These are phyloP conservation scores for Aspidoscelis tigris DNA, from an alignment of 2,113 vertebrate genomes.

Conservation along the genomic window DNA sequence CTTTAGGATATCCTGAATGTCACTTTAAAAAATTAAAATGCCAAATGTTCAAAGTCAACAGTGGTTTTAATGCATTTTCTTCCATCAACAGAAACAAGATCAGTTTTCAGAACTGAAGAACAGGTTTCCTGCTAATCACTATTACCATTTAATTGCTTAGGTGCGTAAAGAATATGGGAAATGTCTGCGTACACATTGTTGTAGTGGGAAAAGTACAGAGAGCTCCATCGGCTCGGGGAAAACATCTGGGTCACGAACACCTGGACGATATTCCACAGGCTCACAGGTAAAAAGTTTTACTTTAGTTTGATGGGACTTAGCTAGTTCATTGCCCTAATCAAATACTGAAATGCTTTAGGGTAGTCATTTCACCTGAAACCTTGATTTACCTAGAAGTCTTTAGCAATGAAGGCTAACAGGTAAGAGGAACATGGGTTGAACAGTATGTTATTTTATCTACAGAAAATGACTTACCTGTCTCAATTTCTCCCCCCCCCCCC, in stretches of 20 bases:
- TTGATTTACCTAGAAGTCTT: neutral
- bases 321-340: neutral
- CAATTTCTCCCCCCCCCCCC: neutral
- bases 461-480: neutral
- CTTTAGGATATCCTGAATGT: rapidly evolving
- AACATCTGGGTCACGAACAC: constrained; percentile 88
- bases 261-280: constrained; percentile 92
- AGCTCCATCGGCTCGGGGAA: constrained; percentile 94
- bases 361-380: neutral
- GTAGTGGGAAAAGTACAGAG: constrained; percentile 95
- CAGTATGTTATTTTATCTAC: neutral
- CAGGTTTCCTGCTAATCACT: constrained; percentile 47
- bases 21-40: neutral
- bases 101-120: constrained; percentile 25
- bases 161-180: constrained; percentile 98
- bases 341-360: rapidly evolving
- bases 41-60: constrained; percentile 20
- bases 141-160: constrained; percentile 73
- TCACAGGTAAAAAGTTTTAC: constrained; percentile 85
- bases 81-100: neutral
- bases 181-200: constrained; percentile 94
- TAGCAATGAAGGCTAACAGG: constrained; percentile 17
- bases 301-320: rapidly evolving
- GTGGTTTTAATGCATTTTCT: constrained; percentile 1
- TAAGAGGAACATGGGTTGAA: neutral